Conservation (phyloP, 2,888 invertebrate genomes). For the Chironomus riparius region DNA sequence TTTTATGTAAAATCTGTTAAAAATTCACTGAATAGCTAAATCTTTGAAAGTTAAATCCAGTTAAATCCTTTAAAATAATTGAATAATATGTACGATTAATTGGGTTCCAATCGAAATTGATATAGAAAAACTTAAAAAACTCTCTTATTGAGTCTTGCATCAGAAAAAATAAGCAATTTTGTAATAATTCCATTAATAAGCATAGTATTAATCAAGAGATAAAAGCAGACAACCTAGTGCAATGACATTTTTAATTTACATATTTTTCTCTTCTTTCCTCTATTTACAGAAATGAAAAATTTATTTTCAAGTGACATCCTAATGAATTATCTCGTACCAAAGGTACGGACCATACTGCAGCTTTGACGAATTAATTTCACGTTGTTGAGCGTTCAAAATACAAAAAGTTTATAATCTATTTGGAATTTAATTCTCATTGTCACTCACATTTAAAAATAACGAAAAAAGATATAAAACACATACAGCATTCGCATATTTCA, state of each 20-base stretch:
- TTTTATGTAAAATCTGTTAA: too few relatives aligned
- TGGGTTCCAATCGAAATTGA: too few relatives aligned
- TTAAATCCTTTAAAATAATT: too few relatives aligned
- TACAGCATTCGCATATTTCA: not conserved
- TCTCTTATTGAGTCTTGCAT: too few relatives aligned
- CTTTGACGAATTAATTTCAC: constrained; percentile 30
- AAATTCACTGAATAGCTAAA: too few relatives aligned
- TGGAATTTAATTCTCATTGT: constrained; percentile 8
- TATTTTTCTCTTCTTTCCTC: constrained; percentile 28
- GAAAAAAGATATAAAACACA: not conserved
- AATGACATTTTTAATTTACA: not conserved
- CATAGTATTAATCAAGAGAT: too few relatives aligned
- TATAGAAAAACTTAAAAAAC: too few relatives aligned
- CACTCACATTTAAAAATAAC: not conserved
- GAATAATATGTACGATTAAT: too few relatives aligned
- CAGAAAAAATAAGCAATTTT: too few relatives aligned
- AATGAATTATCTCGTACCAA: constrained; percentile 38
- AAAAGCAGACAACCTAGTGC: too few relatives aligned
- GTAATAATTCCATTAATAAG: too few relatives aligned
- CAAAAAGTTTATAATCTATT: not conserved
- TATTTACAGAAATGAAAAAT: constrained; percentile 40
- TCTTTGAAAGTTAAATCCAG: too few relatives aligned
- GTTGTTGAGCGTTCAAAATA: constrained; percentile 15
- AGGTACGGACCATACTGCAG: constrained; percentile 34
- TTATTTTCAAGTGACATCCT: constrained; percentile 34